phyloP scores from a whole-genome alignment of 1,140 invertebrate species.

The Diabrotica virgifera region DNA sequence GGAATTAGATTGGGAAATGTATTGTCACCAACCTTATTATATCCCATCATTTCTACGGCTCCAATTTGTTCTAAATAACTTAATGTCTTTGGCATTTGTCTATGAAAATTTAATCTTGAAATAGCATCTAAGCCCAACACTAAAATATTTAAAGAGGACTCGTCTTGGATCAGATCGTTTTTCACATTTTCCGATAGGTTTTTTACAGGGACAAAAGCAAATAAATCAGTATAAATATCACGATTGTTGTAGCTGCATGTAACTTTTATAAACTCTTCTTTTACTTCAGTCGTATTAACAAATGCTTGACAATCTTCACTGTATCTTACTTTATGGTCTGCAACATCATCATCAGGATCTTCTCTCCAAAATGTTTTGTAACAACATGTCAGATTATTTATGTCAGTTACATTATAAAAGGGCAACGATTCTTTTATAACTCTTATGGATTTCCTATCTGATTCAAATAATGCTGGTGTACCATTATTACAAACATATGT shows the following conservation, averaged over 20 bases:
- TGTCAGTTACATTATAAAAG: constrained; percentile 8
- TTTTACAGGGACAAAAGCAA: constrained; percentile 62
- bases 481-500: constrained; percentile 50
- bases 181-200: constrained; percentile 16
- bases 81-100: constrained; percentile 70
- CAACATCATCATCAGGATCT: constrained; percentile 46
- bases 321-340: constrained; percentile 49
- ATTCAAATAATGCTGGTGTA: constrained; percentile 57
- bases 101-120: constrained; percentile 54
- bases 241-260: constrained; percentile 53
- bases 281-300: constrained; percentile 36
- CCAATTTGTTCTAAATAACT: constrained; percentile 58
- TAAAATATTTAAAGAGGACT: constrained; percentile 57
- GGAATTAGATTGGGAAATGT: constrained; percentile 80
- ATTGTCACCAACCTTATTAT: constrained; percentile 80
- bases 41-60: constrained; percentile 70
- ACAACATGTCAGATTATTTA: constrained; percentile 59
- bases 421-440: constrained; percentile 44
- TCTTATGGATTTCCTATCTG: constrained; percentile 61
- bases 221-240: constrained; percentile 64
- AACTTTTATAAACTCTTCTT: constrained; percentile 62
- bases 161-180: constrained; percentile 27
- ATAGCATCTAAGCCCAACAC: constrained; percentile 84
- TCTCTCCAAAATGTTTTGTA: constrained; percentile 60
- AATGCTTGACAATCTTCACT: constrained; percentile 44